Evolutionary conservation across 2,888 invertebrate species (phyloP).

Genomic region (Tinea pellionella): DNA sequence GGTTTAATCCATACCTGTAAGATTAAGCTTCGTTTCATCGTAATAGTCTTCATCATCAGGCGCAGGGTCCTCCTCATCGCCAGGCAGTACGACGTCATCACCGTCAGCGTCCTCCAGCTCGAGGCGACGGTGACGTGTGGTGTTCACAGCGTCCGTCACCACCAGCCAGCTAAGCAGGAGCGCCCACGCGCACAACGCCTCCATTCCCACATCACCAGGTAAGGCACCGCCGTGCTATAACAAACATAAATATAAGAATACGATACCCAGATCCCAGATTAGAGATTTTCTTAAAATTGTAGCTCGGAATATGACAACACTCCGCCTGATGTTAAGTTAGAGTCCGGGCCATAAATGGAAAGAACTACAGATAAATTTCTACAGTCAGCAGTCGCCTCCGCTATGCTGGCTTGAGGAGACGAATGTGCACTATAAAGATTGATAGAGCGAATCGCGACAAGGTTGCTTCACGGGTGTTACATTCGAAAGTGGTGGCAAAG

Average conservation of each 20-base stretch:
- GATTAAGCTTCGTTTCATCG: constrained; percentile 55
- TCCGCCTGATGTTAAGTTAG: too few species aligned
- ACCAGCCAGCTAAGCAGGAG: constrained; percentile 43
- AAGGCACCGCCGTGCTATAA: constrained; percentile 1
- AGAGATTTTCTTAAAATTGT: too few species aligned
- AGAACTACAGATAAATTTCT: too few species aligned
- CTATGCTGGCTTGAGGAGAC: too few species aligned
- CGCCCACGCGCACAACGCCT: constrained; percentile 33
- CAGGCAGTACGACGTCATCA: constrained; percentile 31
- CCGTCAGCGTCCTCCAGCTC: constrained; percentile 21
- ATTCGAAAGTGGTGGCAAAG: too few species aligned
- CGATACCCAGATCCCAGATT: too few species aligned
- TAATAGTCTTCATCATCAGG: constrained; percentile 42
- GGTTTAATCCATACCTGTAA: constrained; percentile 60
- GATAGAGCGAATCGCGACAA: too few species aligned
- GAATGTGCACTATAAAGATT: too few species aligned
- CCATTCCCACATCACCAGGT: constrained; percentile 63
- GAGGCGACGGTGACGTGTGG: constrained; percentile 41
- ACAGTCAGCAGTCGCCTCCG: too few species aligned
- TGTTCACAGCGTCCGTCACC: constrained; percentile 50
- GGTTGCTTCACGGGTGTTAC: too few species aligned
- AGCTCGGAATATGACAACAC: too few species aligned
- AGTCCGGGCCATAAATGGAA: too few species aligned
- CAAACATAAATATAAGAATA: background rate
- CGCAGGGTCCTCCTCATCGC: constrained; percentile 34